Conservation (phyloP, 2,797 vertebrate genomes). For the Varecia variegata region DNA sequence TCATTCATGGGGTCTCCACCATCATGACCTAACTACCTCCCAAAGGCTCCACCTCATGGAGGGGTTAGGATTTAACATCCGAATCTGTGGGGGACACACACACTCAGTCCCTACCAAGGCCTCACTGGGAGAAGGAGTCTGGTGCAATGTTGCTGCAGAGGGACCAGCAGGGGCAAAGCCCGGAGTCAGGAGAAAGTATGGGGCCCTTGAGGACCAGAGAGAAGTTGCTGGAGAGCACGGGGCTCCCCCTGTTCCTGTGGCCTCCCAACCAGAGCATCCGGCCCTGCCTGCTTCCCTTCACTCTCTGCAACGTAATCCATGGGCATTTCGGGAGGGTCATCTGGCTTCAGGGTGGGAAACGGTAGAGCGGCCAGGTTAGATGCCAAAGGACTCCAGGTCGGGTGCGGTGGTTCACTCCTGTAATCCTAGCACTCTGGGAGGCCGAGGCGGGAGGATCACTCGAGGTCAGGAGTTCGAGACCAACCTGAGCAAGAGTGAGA, state of each 20-base stretch:
- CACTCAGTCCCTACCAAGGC: neutral
- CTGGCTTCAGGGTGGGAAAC: neutral
- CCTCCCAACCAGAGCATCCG: neutral
- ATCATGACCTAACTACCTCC: neutral
- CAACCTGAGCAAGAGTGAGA: no score
- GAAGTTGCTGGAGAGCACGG: neutral
- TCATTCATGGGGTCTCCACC: neutral
- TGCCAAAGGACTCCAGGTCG: neutral
- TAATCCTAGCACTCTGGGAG: no score
- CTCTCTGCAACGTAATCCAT: rapidly evolving
- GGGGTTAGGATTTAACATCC: neutral
- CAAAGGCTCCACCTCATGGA: neutral
- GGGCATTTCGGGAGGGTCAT: neutral
- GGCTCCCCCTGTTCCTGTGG: neutral
- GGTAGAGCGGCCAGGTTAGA: neutral
- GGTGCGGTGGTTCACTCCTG: no score
- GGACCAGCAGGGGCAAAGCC: neutral
- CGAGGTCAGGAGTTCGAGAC: no score
- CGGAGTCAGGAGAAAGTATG: neutral
- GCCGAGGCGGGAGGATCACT: no score
- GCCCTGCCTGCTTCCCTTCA: neutral
- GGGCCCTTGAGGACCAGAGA: neutral
- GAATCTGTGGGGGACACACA: neutral
- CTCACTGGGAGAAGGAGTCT: neutral
- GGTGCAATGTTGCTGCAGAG: neutral